These are phyloP conservation scores for Macrophya alboannulata DNA, from an alignment of 2,888 invertebrate genomes.

Conservation along the genomic window DNA sequence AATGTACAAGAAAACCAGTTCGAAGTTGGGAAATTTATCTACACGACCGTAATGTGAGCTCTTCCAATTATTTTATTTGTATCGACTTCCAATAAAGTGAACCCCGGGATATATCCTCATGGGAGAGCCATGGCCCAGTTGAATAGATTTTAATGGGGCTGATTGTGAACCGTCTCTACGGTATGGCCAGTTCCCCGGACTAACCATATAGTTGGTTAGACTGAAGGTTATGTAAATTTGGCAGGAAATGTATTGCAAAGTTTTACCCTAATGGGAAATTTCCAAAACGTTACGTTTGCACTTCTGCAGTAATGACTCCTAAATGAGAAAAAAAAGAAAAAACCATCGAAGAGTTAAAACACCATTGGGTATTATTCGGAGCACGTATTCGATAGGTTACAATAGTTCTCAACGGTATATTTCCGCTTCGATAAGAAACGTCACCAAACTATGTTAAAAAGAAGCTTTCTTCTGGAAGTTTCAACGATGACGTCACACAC, in stretches of 20 bases:
- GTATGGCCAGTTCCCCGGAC: background rate
- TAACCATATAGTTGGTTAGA: slow-evolving; percentile 9
- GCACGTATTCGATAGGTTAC: background rate
- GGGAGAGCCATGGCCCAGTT: slow-evolving; percentile 12
- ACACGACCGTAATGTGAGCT: slow-evolving; percentile 5
- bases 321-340: background rate
- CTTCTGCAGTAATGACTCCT: background rate
- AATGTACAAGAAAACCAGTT: background rate
- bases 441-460: background rate
- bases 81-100: slow-evolving; percentile 30
- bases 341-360: background rate
- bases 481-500: slow-evolving; percentile 15
- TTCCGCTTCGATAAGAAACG: background rate
- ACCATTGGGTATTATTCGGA: background rate
- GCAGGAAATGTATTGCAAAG: slow-evolving; percentile 2
- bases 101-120: slow-evolving; percentile 10
- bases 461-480: background rate
- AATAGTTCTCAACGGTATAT: slow-evolving; percentile 14
- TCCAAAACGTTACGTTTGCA: background rate
- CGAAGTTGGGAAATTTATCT: background rate
- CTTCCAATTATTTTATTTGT: slow-evolving; percentile 36
- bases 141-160: slow-evolving; percentile 22
- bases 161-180: background rate
- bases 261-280: slow-evolving; percentile 7
- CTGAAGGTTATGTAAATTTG: background rate